phyloP scores from a whole-genome alignment of 1,140 invertebrate genomes.

The Halictus rubicundus region DNA sequence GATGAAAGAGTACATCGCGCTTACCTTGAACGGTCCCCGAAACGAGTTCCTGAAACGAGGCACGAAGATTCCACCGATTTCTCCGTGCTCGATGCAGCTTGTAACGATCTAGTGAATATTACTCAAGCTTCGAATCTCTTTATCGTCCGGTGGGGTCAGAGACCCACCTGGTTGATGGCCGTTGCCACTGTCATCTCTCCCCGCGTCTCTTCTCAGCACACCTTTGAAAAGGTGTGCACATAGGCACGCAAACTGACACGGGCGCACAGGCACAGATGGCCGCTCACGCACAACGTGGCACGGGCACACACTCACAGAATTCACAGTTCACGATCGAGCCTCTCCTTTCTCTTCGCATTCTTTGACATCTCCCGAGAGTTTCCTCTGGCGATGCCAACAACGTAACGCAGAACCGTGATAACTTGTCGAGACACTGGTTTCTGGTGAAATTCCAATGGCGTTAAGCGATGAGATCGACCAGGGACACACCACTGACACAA shows the following conservation, averaged over 20 bases:
- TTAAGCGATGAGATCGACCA: conserved; percentile 15
- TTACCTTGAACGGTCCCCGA: conserved; percentile 10
- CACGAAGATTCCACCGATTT: neutral
- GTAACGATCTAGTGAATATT: neutral
- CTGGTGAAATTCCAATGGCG: neutral
- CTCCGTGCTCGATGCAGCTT: neutral
- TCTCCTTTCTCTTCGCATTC: conserved; percentile 51
- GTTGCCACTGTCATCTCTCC: conserved; percentile 48
- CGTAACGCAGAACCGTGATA: no score
- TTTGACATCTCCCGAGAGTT: conserved; percentile 15
- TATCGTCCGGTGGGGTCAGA: conserved; percentile 47
- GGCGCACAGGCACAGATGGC: neutral
- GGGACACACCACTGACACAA: neutral
- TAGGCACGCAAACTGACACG: neutral
- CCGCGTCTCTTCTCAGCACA: neutral
- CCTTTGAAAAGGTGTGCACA: conserved; percentile 23
- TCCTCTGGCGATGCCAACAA: neutral
- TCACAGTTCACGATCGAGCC: conserved; percentile 32
- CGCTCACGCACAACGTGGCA: no score
- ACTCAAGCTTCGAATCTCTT: conserved; percentile 1
- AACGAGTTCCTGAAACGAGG: neutral
- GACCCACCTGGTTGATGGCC: conserved; percentile 53
- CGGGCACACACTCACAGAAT: conserved; percentile 22
- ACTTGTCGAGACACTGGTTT: neutral
- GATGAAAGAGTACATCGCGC: neutral